Evolutionary conservation across 2,797 vertebrate species (phyloP).

Genomic region (Manis javanica): DNA sequence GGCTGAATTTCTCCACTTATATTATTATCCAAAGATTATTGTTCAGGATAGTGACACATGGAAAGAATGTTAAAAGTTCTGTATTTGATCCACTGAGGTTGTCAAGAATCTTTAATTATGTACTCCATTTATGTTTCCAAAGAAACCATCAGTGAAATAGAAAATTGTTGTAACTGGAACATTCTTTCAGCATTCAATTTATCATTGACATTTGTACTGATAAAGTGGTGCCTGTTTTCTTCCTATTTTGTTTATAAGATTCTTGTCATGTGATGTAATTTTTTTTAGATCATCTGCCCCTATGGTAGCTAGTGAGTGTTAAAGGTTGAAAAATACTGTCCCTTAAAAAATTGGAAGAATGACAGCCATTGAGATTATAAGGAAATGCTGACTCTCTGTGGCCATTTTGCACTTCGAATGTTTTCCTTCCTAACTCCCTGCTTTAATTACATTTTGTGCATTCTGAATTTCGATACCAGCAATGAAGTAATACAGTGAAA

Average conservation of each 20-base stretch:
- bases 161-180: background rate
- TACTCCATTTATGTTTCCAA: background rate
- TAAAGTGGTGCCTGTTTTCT: background rate
- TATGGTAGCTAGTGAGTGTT: background rate
- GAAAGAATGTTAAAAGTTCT: background rate
- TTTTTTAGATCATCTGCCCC: background rate
- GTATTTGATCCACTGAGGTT: background rate
- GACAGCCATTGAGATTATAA: background rate
- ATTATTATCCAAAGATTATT: background rate
- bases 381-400: background rate
- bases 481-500: background rate
- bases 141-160: background rate
- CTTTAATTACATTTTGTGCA: background rate
- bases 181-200: background rate
- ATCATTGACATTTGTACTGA: background rate
- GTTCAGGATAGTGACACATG: background rate
- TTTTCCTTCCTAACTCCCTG: background rate
- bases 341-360: background rate
- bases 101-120: background rate
- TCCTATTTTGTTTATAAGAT: background rate
- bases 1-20: background rate
- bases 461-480: background rate
- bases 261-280: background rate
- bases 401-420: background rate
- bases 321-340: background rate